These are phyloP conservation scores for Rhagoletis zephyria DNA, from an alignment of 1,140 invertebrate genomes.

Conservation along the genomic window DNA sequence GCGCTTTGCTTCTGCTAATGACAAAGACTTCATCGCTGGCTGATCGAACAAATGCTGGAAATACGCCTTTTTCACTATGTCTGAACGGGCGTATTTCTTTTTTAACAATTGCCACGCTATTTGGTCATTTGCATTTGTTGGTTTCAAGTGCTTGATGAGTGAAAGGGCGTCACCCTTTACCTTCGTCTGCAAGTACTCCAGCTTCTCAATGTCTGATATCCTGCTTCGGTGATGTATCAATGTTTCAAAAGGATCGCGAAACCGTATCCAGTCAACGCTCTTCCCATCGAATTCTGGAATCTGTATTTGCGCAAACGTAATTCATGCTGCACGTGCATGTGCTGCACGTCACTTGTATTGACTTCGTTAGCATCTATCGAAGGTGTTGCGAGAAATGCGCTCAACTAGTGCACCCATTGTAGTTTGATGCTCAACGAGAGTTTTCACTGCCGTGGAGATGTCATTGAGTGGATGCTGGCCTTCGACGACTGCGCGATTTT, in stretches of 20 bases:
- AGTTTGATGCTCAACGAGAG: neutral
- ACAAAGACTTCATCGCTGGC: too few species aligned
- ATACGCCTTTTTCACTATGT: too few species aligned
- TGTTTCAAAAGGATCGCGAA: neutral
- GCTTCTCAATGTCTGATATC: slow-evolving; percentile 1
- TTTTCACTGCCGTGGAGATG: neutral
- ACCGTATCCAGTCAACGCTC: neutral
- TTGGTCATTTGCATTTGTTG: neutral
- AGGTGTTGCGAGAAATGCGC: neutral
- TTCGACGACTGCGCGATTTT: neutral
- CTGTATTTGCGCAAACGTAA: neutral
- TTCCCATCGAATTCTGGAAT: neutral
- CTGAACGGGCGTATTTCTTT: too few species aligned
- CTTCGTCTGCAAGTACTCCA: slow-evolving; percentile 16
- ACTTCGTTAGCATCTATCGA: neutral
- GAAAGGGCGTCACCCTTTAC: neutral
- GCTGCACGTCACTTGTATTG: neutral
- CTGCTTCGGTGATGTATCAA: neutral
- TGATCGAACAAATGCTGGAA: too few species aligned
- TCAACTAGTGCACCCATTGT: neutral
- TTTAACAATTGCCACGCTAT: neutral
- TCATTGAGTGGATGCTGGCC: neutral
- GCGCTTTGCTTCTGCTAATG: too few species aligned
- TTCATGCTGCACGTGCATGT: neutral
- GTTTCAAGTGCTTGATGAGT: slow-evolving; percentile 12